Base-by-base conservation (phyloP, 2,797 vertebrate species). In the Micropoecilia bifurca region DNA sequence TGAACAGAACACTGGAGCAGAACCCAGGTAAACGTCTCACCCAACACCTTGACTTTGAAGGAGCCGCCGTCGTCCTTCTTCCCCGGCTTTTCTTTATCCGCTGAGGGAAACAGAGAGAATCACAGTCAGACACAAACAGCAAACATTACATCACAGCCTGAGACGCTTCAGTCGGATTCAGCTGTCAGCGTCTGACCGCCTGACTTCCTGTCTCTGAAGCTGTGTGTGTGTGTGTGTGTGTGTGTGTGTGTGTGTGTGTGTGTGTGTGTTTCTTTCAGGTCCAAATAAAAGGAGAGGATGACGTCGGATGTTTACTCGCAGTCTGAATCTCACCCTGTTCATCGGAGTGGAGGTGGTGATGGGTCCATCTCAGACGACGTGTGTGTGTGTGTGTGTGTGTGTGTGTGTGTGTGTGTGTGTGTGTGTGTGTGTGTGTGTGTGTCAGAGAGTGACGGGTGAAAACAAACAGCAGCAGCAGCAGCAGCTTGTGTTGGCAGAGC, bases 1-100 rank as follows among this genome's bases (percentile, higher is more conserved):
- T n/a, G 20, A 55, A 25, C 53, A 55, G 53, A 55, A 55, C 53
- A 25, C 16, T 6, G 48, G 18, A n/a, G 9, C 53, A 0, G 25
- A 10, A n/a, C n/a, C 53, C 53, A 12, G 48, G 7, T 50, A 8
- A 69, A 43, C 4, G 39, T 2, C 83, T 85, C 76, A 98, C 97
- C 97, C 92, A 97, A 96, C 80, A 96, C 93, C 71, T 97, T 97
- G 53, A 97, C 96, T 87, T 97, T 97, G 87, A 96, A 98, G 3
- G 95, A 95, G 81, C 95, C 92, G 88, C 96, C 95, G 80, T 98
- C 97, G 14, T 99, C 97, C 85, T 97, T 98, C 96, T 97, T 99
- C 74, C 97, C 97, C 86, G 89, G 84, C 75, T 97, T 97, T 53
- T 98, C 97, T 89, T 97, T 96, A 81, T 97, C 97, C 93, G 93